These are phyloP conservation scores for Drosophila nigromelanica DNA, from an alignment of 1,140 invertebrate genomes.

Conservation along the genomic window DNA sequence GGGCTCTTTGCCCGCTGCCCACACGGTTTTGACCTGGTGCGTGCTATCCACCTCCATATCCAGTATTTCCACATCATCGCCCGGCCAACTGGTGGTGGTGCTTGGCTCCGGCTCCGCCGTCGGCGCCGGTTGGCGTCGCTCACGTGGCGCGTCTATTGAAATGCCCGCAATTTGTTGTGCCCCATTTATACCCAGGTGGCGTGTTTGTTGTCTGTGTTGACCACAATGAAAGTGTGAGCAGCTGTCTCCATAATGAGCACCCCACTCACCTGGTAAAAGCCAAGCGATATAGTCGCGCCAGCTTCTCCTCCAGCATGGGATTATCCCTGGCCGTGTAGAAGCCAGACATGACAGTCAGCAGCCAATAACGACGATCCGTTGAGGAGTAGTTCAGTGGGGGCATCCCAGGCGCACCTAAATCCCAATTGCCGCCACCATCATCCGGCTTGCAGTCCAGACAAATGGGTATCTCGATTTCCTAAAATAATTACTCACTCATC, in stretches of 20 bases:
- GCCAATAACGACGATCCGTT: slow-evolving; percentile 89
- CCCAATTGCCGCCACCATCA: slow-evolving; percentile 72
- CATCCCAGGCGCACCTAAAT: slow-evolving; percentile 51
- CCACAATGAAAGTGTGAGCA: slow-evolving; percentile 4
- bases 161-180: slow-evolving; percentile 73
- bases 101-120: background rate
- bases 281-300: slow-evolving; percentile 87
- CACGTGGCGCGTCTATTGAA: slow-evolving; percentile 60
- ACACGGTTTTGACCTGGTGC: slow-evolving; percentile 58
- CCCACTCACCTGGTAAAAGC: slow-evolving; percentile 86
- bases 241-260: background rate
- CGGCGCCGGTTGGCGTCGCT: slow-evolving; percentile 52
- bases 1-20: slow-evolving; percentile 44
- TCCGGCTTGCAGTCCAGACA: slow-evolving; percentile 77
- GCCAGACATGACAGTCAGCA: slow-evolving; percentile 89
- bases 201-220: slow-evolving; percentile 88
- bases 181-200: slow-evolving; percentile 87
- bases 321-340: slow-evolving; percentile 83
- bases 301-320: slow-evolving; percentile 85
- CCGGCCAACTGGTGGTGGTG: slow-evolving; percentile 34
- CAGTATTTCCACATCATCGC: slow-evolving; percentile 69
- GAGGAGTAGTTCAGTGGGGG: slow-evolving; percentile 78
- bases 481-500: background rate
- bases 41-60: slow-evolving; percentile 60
- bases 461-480: slow-evolving; percentile 83